These are phyloP conservation scores for Cavia porcellus DNA, from an alignment of 2,113 vertebrate species.

Conservation along the genomic window DNA sequence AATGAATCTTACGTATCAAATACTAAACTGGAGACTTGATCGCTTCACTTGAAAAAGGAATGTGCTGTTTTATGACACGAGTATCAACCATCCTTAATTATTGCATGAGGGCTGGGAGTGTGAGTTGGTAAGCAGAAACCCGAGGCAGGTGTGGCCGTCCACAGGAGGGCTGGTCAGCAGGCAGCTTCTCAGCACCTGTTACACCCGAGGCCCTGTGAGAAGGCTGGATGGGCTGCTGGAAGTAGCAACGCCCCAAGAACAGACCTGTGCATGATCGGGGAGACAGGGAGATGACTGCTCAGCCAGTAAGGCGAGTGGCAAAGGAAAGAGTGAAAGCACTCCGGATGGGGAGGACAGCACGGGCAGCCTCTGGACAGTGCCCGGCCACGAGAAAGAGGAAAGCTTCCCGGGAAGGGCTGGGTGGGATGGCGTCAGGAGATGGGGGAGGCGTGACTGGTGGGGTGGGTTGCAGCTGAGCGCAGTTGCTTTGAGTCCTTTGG, in stretches of 20 bases:
- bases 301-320: background rate
- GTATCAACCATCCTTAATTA: background rate
- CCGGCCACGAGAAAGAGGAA: background rate
- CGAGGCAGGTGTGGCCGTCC: background rate
- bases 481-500: background rate
- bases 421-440: background rate
- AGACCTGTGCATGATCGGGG: background rate
- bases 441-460: background rate
- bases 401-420: background rate
- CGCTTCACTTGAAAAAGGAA: background rate
- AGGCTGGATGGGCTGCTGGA: background rate
- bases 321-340: background rate
- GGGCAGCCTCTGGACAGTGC: background rate
- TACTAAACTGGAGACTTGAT: constrained; percentile 27
- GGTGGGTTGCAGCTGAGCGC: background rate
- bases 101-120: no score
- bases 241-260: background rate
- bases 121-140: background rate
- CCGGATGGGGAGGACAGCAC: background rate
- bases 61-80: background rate
- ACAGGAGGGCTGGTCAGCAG: background rate
- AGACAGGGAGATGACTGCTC: background rate
- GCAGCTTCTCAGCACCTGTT: background rate
- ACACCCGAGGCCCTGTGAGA: background rate
- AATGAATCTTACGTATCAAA: background rate